Percentiles rank a stretch among this genome's conserved stretches.
These are phyloP conservation scores for Melanostoma mellinum DNA, from an alignment of 2,888 invertebrate genomes.

Conservation along the genomic window DNA sequence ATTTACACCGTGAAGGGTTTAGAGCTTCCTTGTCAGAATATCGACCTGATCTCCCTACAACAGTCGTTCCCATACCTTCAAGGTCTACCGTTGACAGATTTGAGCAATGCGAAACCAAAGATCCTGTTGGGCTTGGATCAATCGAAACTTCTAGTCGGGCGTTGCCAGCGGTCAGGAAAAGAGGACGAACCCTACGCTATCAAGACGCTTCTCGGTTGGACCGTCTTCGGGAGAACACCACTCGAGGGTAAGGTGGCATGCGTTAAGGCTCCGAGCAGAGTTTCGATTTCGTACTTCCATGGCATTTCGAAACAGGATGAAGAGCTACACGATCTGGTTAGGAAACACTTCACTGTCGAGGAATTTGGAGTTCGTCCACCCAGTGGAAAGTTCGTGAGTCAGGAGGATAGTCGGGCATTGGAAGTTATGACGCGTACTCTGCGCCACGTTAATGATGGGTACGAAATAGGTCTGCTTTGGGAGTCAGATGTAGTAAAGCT, in stretches of 20 bases:
- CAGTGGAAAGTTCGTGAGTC: conserved; percentile 13
- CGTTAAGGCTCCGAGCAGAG: not conserved
- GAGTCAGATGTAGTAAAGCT: conserved; percentile 8
- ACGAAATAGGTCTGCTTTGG: conserved; percentile 28
- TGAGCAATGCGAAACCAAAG: conserved; percentile 11
- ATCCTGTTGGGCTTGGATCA: conserved; percentile 29
- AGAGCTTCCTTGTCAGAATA: conserved; percentile 18
- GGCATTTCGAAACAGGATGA: conserved; percentile 23
- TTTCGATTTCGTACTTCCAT: conserved; percentile 12
- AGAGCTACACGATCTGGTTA: conserved; percentile 25
- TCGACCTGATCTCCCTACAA: not conserved
- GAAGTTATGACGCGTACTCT: conserved; percentile 17
- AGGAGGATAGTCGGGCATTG: not conserved
- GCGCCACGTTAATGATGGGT: conserved; percentile 8
- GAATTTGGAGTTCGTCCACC: conserved; percentile 13
- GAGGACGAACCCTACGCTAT: conserved; percentile 27
- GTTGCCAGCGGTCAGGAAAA: not conserved
- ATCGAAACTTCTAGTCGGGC: conserved; percentile 23
- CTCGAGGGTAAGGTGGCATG: not conserved
- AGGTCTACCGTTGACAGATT: conserved; percentile 1
- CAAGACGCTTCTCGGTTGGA: conserved; percentile 40
- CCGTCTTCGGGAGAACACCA: conserved; percentile 16
- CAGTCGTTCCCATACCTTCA: conserved; percentile 1
- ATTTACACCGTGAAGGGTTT: conserved; percentile 21
- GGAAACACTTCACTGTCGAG: conserved; percentile 5